A percentile compares a stretch with the other conserved stretches of the same genome.
Conservation (phyloP, 2,113 vertebrate genomes). For the Ictidomys tridecemlineatus region DNA sequence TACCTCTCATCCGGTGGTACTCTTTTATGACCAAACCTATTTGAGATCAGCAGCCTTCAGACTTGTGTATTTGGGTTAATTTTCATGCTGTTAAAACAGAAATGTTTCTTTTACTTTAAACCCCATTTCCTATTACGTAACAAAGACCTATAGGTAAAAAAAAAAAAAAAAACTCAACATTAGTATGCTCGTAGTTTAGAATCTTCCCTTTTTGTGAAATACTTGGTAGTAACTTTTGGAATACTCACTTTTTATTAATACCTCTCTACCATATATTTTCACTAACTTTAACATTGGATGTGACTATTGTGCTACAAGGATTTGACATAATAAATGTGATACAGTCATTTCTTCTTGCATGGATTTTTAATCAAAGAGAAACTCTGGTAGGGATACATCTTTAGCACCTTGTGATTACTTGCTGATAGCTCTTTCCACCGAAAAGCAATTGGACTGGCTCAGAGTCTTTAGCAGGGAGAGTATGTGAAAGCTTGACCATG, state of each 20-base stretch:
- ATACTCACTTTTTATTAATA: not conserved
- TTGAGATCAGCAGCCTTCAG: not conserved
- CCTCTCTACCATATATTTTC: not conserved
- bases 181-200: not conserved
- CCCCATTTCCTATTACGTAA: not conserved
- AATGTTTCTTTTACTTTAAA: conserved; percentile 8
- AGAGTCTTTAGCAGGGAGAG: not conserved
- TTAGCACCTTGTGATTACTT: not conserved
- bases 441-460: not conserved
- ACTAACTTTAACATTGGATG: not conserved
- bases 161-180: not conserved
- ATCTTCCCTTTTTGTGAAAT: conserved; percentile 9
- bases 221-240: not conserved
- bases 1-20: not conserved
- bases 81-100: conserved; percentile 6
- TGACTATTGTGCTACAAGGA: not conserved
- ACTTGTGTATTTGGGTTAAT: not conserved
- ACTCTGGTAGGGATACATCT: not conserved
- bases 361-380: conserved; percentile 20
- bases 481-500: not conserved
- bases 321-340: not conserved
- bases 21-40: not conserved
- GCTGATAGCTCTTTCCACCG: not conserved
- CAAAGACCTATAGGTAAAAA: not conserved
- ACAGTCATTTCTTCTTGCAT: not conserved